Evolutionary conservation across 1,140 invertebrate species (phyloP).

Genomic region (Temnothorax longispinosus): DNA sequence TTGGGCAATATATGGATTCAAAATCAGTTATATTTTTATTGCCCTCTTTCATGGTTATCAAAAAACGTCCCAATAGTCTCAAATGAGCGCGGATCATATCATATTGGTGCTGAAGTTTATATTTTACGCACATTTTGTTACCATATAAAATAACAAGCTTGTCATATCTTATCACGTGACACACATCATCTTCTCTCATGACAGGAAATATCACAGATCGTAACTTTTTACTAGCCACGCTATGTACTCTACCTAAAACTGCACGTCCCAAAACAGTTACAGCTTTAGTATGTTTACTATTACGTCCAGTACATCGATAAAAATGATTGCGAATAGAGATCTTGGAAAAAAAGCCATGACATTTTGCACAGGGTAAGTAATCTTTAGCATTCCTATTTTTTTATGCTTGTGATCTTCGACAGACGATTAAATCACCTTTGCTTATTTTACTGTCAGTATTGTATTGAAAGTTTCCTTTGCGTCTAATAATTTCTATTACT

Average conservation of each 20-base stretch:
- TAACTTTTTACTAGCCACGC: not conserved
- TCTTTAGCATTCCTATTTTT: not conserved
- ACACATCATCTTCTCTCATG: not conserved
- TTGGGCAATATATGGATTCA: conserved; percentile 8
- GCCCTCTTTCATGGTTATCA: not conserved
- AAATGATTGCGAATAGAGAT: conserved; percentile 8
- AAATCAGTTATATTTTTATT: conserved; percentile 22
- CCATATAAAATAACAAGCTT: conserved; percentile 25
- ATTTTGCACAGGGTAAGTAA: conserved; percentile 11
- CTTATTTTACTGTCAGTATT: not conserved
- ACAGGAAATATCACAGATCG: not conserved
- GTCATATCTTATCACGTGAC: not conserved
- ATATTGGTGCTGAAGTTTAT: not conserved
- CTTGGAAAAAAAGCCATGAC: conserved; percentile 6
- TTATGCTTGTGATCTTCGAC: conserved; percentile 18
- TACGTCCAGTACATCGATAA: conserved; percentile 19
- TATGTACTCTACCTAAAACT: conserved; percentile 7
- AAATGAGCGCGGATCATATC: not conserved
- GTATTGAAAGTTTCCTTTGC: conserved; percentile 14
- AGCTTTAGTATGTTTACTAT: conserved; percentile 9
- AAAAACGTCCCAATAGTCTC: not conserved
- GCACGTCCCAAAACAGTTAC: conserved; percentile 13
- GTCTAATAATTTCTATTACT: conserved; percentile 7
- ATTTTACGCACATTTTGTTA: conserved; percentile 3
- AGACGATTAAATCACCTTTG: conserved; percentile 13